These are phyloP conservation scores for Ptilorrhoa leucosticta DNA, from an alignment of 2,113 vertebrate genomes.

Conservation along the genomic window DNA sequence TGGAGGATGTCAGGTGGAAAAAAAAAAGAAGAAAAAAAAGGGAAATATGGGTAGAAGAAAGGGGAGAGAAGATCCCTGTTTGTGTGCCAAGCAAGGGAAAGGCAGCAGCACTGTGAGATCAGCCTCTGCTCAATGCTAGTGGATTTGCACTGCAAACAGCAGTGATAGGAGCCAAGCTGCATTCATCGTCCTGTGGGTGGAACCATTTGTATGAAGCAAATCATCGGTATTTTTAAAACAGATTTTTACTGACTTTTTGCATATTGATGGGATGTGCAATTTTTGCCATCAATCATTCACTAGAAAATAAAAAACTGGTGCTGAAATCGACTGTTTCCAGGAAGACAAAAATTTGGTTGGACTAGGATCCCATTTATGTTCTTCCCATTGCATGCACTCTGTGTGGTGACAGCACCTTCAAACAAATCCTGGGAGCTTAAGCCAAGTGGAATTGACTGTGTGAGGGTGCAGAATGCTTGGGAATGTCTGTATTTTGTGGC, in stretches of 20 bases:
- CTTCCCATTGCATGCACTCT: not conserved
- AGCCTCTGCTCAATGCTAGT: not conserved
- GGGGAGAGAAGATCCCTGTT: not conserved
- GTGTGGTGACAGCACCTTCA: not conserved
- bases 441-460: not conserved
- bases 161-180: not conserved
- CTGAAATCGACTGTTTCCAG: not conserved
- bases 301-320: not conserved
- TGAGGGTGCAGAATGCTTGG: not conserved
- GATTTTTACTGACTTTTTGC: not conserved
- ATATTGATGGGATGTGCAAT: not conserved
- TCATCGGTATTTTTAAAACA: not conserved
- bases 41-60: not conserved
- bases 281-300: not conserved
- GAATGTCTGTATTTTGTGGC: not conserved
- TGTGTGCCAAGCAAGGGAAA: not conserved
- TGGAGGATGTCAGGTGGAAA: not conserved
- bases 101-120: accelerated
- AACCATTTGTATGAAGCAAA: not conserved
- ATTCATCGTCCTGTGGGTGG: not conserved
- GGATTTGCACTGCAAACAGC: not conserved
- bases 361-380: not conserved
- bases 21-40: not conserved
- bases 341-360: not conserved
- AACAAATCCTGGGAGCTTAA: not conserved